These are phyloP conservation scores for Tuta absoluta DNA, from an alignment of 2,888 invertebrate species.

Conservation along the genomic window DNA sequence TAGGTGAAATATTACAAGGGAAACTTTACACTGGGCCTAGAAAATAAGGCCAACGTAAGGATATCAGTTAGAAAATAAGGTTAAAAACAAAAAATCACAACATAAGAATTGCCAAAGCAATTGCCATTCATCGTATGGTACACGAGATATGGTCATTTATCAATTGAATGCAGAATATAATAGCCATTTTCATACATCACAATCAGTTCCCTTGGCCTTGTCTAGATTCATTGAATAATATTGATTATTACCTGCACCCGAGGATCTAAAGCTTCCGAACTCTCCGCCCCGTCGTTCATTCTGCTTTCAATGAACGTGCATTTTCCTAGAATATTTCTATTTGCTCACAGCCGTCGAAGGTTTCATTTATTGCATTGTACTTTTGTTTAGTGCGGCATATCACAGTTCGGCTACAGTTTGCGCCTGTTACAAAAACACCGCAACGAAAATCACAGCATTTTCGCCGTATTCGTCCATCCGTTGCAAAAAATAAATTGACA, in stretches of 20 bases:
- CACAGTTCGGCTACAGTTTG: background rate
- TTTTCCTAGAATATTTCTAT: slow-evolving; percentile 54
- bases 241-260: slow-evolving; percentile 86
- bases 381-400: slow-evolving; percentile 31
- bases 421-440: slow-evolving; percentile 23
- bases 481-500: slow-evolving; percentile 17
- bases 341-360: slow-evolving; percentile 35
- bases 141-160: background rate
- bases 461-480: background rate
- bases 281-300: slow-evolving; percentile 83
- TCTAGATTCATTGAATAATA: slow-evolving; percentile 49
- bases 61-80: too few species aligned
- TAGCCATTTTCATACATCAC: background rate
- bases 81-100: too few species aligned
- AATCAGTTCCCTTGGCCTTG: slow-evolving; percentile 14
- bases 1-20: too few species aligned
- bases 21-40: too few species aligned
- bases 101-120: background rate
- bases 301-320: slow-evolving; percentile 61
- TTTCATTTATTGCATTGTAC: slow-evolving; percentile 37
- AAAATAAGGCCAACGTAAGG: too few species aligned
- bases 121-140: background rate
- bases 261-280: slow-evolving; percentile 88
- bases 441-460: slow-evolving; percentile 23
- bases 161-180: background rate